Evolutionary conservation across 2,888 invertebrate genomes (phyloP), one percentile per base, ranked within the genome.

Genomic region (Philopedon plagiatum): DNA sequence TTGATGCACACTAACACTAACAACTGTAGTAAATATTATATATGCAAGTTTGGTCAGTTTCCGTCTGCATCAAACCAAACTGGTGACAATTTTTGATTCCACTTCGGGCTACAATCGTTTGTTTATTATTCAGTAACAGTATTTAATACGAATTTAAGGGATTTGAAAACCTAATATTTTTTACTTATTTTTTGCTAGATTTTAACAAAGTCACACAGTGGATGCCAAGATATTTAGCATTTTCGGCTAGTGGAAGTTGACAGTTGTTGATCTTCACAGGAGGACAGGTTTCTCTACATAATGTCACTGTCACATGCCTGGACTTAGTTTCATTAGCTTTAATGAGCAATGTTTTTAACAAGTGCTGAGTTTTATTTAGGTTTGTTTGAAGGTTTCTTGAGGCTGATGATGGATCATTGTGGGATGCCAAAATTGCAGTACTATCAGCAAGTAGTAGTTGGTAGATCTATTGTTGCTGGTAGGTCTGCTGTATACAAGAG

Each of bases 271-370:
- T 51, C n/a, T 13, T 39, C 39, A 74, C 71, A 15, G 74, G 71
- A 23, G 77, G 74, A 63, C 72, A 72, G 8, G 69, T 72, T 46
- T 63, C 67, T 68, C 60, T 74, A 29, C 76, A 32, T 13, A 67
- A 41, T 21, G 78, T 76, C 41, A 78, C 76, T 11, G 78, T 78
- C 23, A 79, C 73, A 23, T 75, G 75, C n/a, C 60, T 65, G 21
- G 76, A 77, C 51, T 79, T 78, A n/a, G 46, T 32, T 74, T 71
- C 61, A 69, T 77, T 79, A 32, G 71, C 62, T 67, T 74, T 49
- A 34, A 77, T 11, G n/a, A 71, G 71, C 78, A 76, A 78, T 58
- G 61, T 75, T 37, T 70, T 67, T 11, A 76, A 26, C 78, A 72
- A 77, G 18, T 60, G 32, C 37, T 74, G 66, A 15, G 78, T 69